Conservation (phyloP, 64 coral and sea anemone species). For the Stichodactyla helianthus region DNA sequence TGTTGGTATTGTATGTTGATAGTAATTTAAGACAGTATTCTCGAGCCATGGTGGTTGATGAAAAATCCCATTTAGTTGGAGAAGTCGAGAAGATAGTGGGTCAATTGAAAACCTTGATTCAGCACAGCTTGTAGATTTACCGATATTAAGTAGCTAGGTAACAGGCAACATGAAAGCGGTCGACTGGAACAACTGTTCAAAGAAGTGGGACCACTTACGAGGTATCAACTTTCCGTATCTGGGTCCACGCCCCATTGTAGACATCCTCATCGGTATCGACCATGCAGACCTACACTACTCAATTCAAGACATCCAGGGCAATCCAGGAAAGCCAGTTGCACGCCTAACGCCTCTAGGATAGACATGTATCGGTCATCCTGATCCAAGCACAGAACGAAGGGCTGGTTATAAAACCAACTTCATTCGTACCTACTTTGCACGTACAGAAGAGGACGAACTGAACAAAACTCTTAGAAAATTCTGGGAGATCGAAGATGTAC, state of each 20-base stretch:
- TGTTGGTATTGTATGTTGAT: too few species aligned
- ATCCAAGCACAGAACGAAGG: background rate
- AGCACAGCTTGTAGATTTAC: too few species aligned
- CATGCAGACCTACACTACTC: constrained; percentile 49
- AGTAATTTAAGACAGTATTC: background rate
- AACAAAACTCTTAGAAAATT: constrained; percentile 40
- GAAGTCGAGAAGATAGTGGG: background rate
- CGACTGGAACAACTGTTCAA: constrained; percentile 14
- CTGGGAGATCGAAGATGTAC: constrained; percentile 60
- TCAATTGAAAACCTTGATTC: too few species aligned
- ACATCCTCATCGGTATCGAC: constrained; percentile 60
- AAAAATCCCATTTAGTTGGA: background rate
- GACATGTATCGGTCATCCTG: constrained; percentile 47
- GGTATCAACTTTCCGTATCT: constrained; percentile 32
- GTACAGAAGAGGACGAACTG: constrained; percentile 13
- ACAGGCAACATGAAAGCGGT: constrained; percentile 34
- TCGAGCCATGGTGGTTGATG: background rate
- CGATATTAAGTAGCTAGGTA: background rate
- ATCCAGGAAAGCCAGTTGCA: constrained; percentile 41
- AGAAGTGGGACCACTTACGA: constrained; percentile 20
- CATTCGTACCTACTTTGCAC: constrained; percentile 22
- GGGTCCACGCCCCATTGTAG: constrained; percentile 28
- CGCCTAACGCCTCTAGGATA: constrained; percentile 36
- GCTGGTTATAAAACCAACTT: constrained; percentile 15
- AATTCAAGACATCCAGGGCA: constrained; percentile 29